phyloP scores from a whole-genome alignment of 2,113 vertebrate genomes.

The Oostethus manadensis region DNA sequence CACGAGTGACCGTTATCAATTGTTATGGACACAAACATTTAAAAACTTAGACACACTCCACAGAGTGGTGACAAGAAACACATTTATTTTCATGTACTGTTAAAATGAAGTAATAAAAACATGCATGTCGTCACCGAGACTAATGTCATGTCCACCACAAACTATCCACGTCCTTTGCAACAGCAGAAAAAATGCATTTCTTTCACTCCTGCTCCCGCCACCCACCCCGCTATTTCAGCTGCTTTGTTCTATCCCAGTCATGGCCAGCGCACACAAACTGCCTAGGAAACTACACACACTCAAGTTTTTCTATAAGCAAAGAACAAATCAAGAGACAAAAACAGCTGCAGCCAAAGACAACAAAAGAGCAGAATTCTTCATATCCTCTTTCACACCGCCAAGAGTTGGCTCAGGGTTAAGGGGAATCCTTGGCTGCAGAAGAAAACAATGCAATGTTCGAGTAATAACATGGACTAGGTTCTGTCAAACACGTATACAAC shows the following conservation, averaged over 20 bases:
- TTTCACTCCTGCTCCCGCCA: conserved; percentile 1
- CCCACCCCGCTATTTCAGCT: conserved; percentile 1
- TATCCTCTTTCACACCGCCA: conserved; percentile 29
- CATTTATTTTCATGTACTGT: neutral
- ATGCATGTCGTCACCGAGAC: neutral
- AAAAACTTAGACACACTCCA: conserved; percentile 2
- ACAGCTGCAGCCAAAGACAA: conserved; percentile 3
- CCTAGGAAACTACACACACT: conserved; percentile 37
- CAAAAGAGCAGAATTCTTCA: conserved; percentile 25
- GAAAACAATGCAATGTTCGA: neutral
- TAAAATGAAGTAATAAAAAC: neutral
- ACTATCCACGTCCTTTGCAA: conserved; percentile 18
- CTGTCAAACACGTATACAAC: neutral
- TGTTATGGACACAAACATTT: too few species aligned
- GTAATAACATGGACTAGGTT: neutral
- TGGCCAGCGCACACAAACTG: conserved; percentile 36
- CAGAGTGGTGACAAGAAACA: neutral
- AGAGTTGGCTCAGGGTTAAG: conserved; percentile 16
- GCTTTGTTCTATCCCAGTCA: conserved; percentile 15
- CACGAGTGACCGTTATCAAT: too few species aligned
- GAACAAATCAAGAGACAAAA: conserved; percentile 9
- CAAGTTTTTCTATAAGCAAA: conserved; percentile 6
- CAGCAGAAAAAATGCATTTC: conserved; percentile 17
- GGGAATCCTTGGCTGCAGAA: conserved; percentile 31
- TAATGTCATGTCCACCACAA: conserved; percentile 1